Evolutionary conservation across 2,113 vertebrate genomes (phyloP).

Genomic region (Pycnonotus jocosus): DNA sequence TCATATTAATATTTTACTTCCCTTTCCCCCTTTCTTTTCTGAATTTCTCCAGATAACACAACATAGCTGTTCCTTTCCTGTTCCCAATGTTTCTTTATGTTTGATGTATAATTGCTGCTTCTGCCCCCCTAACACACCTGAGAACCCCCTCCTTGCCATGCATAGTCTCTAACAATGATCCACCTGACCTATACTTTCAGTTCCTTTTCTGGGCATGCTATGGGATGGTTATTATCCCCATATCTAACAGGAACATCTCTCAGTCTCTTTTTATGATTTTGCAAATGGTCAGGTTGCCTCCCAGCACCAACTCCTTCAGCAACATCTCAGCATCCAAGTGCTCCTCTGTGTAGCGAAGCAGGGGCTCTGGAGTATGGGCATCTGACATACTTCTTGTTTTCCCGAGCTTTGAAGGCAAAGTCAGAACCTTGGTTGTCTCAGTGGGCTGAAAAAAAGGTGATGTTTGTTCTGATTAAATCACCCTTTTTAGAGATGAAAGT

Average conservation of each 20-base stretch:
- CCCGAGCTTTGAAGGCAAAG: neutral
- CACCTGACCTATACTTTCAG: neutral
- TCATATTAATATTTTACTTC: neutral
- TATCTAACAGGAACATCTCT: neutral
- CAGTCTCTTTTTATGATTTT: neutral
- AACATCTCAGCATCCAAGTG: neutral
- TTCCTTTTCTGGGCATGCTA: neutral
- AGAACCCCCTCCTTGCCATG: neutral
- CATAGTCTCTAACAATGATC: neutral
- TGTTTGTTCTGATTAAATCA: neutral
- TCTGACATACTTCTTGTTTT: neutral
- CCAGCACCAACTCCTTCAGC: neutral
- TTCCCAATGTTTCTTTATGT: neutral
- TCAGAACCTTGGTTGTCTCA: neutral
- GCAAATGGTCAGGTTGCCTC: neutral
- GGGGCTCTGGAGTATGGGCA: neutral
- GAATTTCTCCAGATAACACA: neutral
- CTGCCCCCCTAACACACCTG: neutral
- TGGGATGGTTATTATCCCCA: neutral
- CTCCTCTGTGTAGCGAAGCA: fast-evolving
- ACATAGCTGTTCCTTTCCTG: neutral
- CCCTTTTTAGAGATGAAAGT: neutral
- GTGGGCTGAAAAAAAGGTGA: neutral
- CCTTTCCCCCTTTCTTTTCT: neutral
- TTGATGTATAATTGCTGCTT: neutral